These are phyloP conservation scores for Serrognathus titanus DNA, from an alignment of 2,888 invertebrate genomes.

Conservation along the genomic window DNA sequence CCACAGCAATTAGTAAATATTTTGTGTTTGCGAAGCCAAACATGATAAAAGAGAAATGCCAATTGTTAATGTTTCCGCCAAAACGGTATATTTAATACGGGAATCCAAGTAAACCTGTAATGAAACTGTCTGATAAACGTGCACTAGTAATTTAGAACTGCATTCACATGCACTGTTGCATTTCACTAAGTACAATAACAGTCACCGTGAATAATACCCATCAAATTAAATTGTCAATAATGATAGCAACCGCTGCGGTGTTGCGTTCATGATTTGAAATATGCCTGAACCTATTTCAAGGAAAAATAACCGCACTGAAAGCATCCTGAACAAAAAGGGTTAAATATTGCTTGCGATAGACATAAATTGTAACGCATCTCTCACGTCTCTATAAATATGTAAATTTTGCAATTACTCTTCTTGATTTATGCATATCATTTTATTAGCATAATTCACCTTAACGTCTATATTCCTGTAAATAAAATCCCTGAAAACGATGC, in stretches of 20 bases:
- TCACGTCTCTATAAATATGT: constrained; percentile 20
- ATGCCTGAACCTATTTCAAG: no score
- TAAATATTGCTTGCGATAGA: no score
- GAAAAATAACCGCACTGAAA: no score
- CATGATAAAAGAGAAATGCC: no score
- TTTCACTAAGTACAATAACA: constrained; percentile 5
- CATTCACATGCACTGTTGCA: constrained; percentile 18
- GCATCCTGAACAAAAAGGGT: no score
- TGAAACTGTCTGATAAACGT: constrained; percentile 26
- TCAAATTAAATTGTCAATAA: constrained; percentile 22
- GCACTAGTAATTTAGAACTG: constrained; percentile 21
- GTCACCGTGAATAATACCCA: constrained; percentile 17
- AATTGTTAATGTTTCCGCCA: constrained; percentile 9
- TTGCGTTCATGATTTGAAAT: no score
- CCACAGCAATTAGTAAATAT: no score
- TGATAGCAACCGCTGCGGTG: background rate
- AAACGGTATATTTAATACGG: constrained; percentile 7
- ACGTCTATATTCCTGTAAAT: no score
- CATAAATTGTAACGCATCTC: constrained; percentile 21
- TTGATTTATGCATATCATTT: constrained; percentile 22
- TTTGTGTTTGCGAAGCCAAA: no score
- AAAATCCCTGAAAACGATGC: no score
- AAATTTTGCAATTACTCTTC: constrained; percentile 26
- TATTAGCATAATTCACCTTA: constrained; percentile 6
- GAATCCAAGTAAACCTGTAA: constrained; percentile 20